Evolutionary conservation across 1,140 invertebrate genomes (phyloP).

Genomic region (Brachionus sp.): DNA sequence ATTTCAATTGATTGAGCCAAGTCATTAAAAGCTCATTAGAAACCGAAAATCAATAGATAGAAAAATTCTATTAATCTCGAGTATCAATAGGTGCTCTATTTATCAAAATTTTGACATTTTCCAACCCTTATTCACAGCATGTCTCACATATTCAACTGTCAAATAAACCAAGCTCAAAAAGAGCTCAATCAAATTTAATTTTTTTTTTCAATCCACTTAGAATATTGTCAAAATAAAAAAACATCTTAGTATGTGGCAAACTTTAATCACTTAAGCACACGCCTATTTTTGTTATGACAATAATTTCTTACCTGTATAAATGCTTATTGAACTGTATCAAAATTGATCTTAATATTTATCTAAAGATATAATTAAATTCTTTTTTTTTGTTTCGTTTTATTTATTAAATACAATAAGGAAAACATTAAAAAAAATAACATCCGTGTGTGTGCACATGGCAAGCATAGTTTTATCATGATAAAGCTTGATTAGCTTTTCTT

Average conservation of each 20-base stretch:
- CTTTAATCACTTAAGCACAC: constrained; percentile 21
- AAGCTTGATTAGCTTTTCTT: neutral
- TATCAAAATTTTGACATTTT: constrained; percentile 28
- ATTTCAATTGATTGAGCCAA: neutral
- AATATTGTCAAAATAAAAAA: constrained; percentile 22
- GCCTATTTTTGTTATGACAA: neutral
- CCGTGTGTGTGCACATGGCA: constrained; percentile 38
- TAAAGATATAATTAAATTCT: constrained; percentile 31
- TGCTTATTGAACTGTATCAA: constrained; percentile 42
- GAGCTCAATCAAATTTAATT: constrained; percentile 30
- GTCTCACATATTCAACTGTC: constrained; percentile 4
- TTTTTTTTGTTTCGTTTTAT: constrained; percentile 34
- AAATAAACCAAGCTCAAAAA: constrained; percentile 2
- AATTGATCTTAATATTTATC: constrained; percentile 40
- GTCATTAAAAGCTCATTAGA: constrained; percentile 21
- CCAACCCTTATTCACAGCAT: constrained; percentile 13
- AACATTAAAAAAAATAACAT: constrained; percentile 26
- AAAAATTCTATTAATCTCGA: constrained; percentile 9
- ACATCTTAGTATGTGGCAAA: constrained; percentile 22
- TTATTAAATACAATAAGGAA: constrained; percentile 14
- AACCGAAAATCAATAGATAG: neutral
- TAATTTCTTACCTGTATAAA: constrained; percentile 1
- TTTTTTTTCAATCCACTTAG: constrained; percentile 9
- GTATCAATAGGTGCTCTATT: constrained; percentile 16
- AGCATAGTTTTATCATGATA: constrained; percentile 28